Percentiles rank a stretch among this genome's conserved stretches.
Evolutionary conservation across 2,113 vertebrate species (phyloP).

Genomic region (Eublepharis macularius): DNA sequence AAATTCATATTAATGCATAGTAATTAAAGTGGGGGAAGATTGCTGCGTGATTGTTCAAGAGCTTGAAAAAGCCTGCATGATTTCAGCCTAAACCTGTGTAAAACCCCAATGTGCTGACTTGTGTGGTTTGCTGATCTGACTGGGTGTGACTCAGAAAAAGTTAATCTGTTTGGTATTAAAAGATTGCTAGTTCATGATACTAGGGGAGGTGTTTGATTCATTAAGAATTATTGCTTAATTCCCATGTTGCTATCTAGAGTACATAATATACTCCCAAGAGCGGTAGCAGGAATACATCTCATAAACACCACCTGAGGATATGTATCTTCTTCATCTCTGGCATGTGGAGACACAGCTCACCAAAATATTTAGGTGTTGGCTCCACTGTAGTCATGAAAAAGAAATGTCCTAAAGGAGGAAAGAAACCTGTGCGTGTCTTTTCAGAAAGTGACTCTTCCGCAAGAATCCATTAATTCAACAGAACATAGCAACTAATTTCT

Average conservation of each 20-base stretch:
- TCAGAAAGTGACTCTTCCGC: slow-evolving; percentile 36
- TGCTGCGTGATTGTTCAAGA: neutral
- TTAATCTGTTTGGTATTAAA: slow-evolving; percentile 22
- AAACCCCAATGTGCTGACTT: neutral
- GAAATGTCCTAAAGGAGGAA: slow-evolving; percentile 44
- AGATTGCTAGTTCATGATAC: slow-evolving; percentile 5
- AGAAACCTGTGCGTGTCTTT: neutral
- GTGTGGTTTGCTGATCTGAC: neutral
- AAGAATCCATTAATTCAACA: neutral
- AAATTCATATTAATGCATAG: too few relatives aligned
- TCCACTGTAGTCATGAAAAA: slow-evolving; percentile 55
- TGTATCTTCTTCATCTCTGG: slow-evolving; percentile 45
- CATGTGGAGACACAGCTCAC: slow-evolving; percentile 69
- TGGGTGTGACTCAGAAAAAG: slow-evolving; percentile 11
- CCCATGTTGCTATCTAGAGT: slow-evolving; percentile 15
- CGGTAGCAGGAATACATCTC: slow-evolving; percentile 46
- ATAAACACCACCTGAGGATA: slow-evolving; percentile 66
- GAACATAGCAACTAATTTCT: neutral
- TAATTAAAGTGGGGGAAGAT: neutral
- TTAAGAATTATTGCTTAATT: slow-evolving; percentile 21
- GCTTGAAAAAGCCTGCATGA: neutral
- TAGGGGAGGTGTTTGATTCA: slow-evolving; percentile 40
- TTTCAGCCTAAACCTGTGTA: neutral
- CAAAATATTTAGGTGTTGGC: slow-evolving; percentile 69
- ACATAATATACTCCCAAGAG: slow-evolving; percentile 33